These are phyloP conservation scores for Microctenopoma lineatum DNA, from an alignment of 2,797 vertebrate genomes.

Conservation along the genomic window DNA sequence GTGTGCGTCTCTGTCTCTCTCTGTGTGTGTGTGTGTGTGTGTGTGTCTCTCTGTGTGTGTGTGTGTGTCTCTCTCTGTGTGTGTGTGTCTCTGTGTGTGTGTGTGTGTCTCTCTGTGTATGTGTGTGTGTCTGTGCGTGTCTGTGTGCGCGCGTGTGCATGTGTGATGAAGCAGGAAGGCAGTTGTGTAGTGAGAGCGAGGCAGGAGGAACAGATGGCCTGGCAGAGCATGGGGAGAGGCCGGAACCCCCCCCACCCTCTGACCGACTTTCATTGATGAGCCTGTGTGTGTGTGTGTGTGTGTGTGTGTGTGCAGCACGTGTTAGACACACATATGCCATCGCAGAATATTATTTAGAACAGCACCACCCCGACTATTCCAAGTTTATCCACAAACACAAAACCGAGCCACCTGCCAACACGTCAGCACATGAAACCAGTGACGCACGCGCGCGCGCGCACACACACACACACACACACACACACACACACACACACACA, in stretches of 20 bases:
- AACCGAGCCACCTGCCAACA: constrained; percentile 20
- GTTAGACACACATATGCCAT: constrained; percentile 61
- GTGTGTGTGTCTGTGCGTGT: background rate
- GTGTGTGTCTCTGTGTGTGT: background rate
- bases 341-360: constrained; percentile 56
- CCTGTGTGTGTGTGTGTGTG: constrained; percentile 27
- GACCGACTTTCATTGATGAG: constrained; percentile 72
- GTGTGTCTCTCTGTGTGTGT: no score
- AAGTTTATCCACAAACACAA: constrained; percentile 59
- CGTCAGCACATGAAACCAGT: constrained; percentile 9
- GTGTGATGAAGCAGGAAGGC: constrained; percentile 71
- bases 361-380: constrained; percentile 51
- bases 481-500: no score
- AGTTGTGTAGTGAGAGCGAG: constrained; percentile 68
- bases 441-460: no score
- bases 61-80: no score
- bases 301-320: constrained; percentile 30
- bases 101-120: constrained; percentile 12
- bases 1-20: no score
- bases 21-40: no score
- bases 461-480: no score
- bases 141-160: constrained; percentile 22
- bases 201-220: constrained; percentile 77
- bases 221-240: constrained; percentile 70
- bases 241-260: constrained; percentile 53